Evolutionary conservation across 2,113 vertebrate species (phyloP).

Genomic region (Eulemur rufifrons): DNA sequence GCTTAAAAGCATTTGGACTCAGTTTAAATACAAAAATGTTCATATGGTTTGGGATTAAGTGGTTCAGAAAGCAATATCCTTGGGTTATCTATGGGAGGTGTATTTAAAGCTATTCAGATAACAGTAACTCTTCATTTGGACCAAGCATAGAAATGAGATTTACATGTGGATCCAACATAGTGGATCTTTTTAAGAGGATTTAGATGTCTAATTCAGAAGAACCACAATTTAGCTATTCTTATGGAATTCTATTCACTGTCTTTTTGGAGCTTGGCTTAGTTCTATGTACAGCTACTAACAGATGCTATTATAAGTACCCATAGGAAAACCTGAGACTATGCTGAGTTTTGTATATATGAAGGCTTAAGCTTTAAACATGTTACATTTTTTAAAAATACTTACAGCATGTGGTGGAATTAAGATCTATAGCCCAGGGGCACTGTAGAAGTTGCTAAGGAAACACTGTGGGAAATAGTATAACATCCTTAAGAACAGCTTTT

Average conservation of each 20-base stretch:
- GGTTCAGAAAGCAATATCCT: conserved; percentile 1
- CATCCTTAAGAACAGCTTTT: conserved; percentile 41
- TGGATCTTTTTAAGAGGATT: conserved; percentile 57
- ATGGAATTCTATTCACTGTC: not conserved
- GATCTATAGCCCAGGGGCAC: conserved; percentile 40
- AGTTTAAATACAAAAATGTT: conserved; percentile 43
- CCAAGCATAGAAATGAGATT: conserved; percentile 43
- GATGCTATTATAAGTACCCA: conserved; percentile 30
- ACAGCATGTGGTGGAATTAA: conserved; percentile 61
- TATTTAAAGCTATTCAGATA: not conserved
- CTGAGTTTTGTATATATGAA: conserved; percentile 43
- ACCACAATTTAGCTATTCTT: not conserved
- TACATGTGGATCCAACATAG: conserved; percentile 8
- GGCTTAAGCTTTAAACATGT: conserved; percentile 13
- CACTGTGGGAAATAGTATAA: conserved; percentile 43
- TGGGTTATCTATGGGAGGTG: conserved; percentile 22
- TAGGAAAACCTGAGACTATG: conserved; percentile 29
- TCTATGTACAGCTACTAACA: conserved; percentile 46
- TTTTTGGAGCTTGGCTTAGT: conserved; percentile 55
- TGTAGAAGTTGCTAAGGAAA: conserved; percentile 71
- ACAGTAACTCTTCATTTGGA: conserved; percentile 62
- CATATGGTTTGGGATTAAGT: conserved; percentile 31
- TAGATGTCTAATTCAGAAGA: conserved; percentile 58
- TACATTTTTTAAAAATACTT: conserved; percentile 43
- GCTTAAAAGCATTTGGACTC: not conserved